These are phyloP conservation scores for Morelia viridis DNA, from an alignment of 2,797 vertebrate genomes.

Conservation along the genomic window DNA sequence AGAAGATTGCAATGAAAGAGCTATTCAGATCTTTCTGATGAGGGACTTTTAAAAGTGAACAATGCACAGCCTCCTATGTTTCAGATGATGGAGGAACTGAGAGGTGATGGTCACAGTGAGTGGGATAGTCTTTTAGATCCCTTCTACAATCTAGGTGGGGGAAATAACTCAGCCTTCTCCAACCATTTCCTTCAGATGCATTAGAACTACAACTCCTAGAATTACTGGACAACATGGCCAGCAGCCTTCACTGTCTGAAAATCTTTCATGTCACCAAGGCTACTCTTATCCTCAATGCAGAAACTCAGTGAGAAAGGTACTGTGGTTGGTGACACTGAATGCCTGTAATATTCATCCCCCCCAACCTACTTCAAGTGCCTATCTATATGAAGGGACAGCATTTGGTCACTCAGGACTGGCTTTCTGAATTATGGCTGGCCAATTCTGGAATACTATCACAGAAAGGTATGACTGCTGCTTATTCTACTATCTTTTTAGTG, in stretches of 20 bases:
- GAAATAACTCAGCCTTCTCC: not conserved
- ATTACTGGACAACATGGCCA: not conserved
- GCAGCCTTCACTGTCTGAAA: not conserved
- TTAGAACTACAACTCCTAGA: not conserved
- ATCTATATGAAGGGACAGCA: not conserved
- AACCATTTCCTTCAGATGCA: not conserved
- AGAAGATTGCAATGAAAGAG: not conserved
- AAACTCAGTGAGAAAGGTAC: not conserved
- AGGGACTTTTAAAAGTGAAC: not conserved
- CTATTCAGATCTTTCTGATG: not conserved
- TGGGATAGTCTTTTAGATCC: not conserved
- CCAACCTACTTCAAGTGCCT: not conserved
- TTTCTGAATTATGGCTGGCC: not conserved
- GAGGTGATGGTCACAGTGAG: not conserved
- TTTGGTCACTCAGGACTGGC: not conserved
- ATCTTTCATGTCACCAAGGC: not conserved
- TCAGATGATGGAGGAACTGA: not conserved
- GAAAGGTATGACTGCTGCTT: not conserved
- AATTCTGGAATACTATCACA: not conserved
- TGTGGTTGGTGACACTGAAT: not conserved
- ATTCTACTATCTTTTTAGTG: not conserved
- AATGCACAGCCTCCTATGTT: too few species aligned
- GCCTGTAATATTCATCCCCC: not conserved
- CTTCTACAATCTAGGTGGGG: not conserved
- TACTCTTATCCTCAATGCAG: not conserved